phyloP scores from a whole-genome alignment of 2,797 vertebrate species.

The Chlorospingus flavigularis region DNA sequence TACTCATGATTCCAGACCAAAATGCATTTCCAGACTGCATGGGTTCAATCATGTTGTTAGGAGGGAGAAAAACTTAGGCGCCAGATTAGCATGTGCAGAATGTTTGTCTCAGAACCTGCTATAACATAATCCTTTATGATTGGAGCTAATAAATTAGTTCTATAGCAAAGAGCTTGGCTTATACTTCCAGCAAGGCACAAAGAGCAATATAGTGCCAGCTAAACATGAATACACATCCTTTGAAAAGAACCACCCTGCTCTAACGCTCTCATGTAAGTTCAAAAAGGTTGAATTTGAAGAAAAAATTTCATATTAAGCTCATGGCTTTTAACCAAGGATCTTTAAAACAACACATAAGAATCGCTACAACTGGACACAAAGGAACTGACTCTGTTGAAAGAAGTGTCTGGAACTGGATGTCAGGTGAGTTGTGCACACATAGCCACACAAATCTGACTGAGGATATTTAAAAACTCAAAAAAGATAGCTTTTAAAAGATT shows the following conservation, averaged over 20 bases:
- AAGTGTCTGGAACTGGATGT: background rate
- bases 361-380: background rate
- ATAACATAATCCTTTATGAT: background rate
- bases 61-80: background rate
- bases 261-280: fast-evolving
- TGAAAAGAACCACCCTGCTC: background rate
- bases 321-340: background rate
- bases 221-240: background rate
- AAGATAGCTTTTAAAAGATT: background rate
- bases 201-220: background rate
- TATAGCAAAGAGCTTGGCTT: background rate
- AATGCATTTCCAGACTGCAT: background rate
- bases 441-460: background rate
- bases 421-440: background rate
- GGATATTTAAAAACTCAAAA: background rate
- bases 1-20: background rate
- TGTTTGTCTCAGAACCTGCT: background rate
- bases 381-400: background rate
- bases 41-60: background rate
- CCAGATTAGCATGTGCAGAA: background rate
- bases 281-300: background rate
- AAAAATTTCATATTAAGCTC: background rate
- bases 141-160: background rate
- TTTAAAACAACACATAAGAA: background rate
- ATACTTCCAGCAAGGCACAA: background rate